Percentiles rank a stretch among this genome's conserved stretches.
Evolutionary conservation across 2,113 vertebrate species (phyloP).

Genomic region (Stigmatopora argus): DNA sequence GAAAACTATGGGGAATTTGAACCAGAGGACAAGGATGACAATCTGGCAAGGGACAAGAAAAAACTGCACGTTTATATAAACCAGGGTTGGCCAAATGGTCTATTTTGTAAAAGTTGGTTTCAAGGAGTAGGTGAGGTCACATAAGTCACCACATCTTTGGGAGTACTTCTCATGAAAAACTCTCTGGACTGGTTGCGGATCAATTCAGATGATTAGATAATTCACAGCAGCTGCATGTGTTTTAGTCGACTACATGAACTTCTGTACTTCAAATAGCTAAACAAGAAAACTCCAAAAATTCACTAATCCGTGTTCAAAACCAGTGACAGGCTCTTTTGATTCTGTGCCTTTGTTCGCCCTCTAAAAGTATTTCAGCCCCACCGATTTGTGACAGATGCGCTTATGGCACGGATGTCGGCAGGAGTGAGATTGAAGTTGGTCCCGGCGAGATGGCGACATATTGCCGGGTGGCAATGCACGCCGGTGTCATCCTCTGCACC

Average conservation of each 20-base stretch:
- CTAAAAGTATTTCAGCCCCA: conserved; percentile 7
- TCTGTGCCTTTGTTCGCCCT: not conserved
- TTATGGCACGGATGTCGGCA: conserved; percentile 30
- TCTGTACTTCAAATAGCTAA: not conserved
- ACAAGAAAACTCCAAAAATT: not conserved
- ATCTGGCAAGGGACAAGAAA: too few relatives aligned
- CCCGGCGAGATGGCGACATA: conserved; percentile 27
- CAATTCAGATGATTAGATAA: too few relatives aligned
- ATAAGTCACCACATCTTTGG: too few relatives aligned
- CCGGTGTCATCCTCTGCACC: conserved; percentile 50
- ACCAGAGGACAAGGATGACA: too few relatives aligned
- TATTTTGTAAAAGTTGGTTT: too few relatives aligned
- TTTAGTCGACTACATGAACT: not conserved
- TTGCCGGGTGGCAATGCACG: conserved; percentile 38
- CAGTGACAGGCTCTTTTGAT: not conserved
- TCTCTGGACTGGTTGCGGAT: too few relatives aligned
- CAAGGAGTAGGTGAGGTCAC: too few relatives aligned
- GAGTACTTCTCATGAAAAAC: too few relatives aligned
- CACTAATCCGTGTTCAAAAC: not conserved
- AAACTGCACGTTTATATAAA: too few relatives aligned
- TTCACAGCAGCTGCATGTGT: too few relatives aligned
- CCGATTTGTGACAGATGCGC: conserved; percentile 53
- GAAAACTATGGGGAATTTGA: too few relatives aligned
- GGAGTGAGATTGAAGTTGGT: conserved; percentile 58
- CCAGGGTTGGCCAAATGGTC: too few relatives aligned